phyloP scores from a whole-genome alignment of 2,113 vertebrate genomes.

The Stomatorhinus ivindoensis region DNA sequence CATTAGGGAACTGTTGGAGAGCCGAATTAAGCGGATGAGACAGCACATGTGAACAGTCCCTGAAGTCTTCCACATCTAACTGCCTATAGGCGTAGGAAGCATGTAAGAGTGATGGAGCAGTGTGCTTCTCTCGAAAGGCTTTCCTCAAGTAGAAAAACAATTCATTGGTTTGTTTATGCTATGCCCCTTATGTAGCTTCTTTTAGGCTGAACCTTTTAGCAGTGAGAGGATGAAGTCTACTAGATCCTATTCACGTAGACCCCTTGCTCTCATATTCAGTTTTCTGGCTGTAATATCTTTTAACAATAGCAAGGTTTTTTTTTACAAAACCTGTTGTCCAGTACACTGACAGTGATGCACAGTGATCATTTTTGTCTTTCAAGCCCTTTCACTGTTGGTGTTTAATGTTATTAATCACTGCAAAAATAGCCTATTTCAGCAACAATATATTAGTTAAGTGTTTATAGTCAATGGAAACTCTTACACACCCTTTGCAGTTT shows the following conservation, averaged over 20 bases:
- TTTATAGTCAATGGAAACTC: no score
- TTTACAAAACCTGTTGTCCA: not conserved
- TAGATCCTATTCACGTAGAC: not conserved
- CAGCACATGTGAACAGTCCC: not conserved
- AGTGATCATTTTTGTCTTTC: not conserved
- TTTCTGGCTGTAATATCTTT: not conserved
- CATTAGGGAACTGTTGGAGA: not conserved
- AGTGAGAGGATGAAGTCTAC: not conserved
- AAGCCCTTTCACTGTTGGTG: not conserved
- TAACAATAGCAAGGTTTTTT: not conserved
- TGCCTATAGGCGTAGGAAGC: not conserved
- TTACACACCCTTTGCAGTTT: no score
- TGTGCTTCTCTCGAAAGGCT: not conserved
- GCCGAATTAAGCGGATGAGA: not conserved
- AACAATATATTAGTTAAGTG: not conserved
- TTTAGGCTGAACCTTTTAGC: not conserved
- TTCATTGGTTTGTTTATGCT: not conserved
- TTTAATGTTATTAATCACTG: not conserved
- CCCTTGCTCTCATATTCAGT: not conserved
- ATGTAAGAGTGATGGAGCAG: not conserved
- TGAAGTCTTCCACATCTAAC: not conserved
- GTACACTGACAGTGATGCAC: not conserved
- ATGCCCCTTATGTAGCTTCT: not conserved
- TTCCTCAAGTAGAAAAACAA: not conserved
- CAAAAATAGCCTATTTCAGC: not conserved